Evolutionary conservation across 1,140 invertebrate genomes (phyloP), one percentile per base, ranked within the genome.

Genomic region (Ostrea denselamellosa): DNA sequence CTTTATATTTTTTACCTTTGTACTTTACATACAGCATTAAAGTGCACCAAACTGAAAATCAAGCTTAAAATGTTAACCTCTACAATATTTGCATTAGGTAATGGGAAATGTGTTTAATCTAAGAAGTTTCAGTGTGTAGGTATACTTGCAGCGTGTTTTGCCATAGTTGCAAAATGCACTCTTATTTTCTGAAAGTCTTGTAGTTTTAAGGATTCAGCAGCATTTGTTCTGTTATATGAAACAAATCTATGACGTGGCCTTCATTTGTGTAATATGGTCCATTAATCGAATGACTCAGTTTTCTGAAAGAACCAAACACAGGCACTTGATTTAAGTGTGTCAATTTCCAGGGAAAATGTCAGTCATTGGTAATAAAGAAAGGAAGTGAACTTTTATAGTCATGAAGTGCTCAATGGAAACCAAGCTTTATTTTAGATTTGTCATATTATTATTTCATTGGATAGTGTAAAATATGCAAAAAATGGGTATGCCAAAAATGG

Each of bases 231-330:
- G 56, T 62, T 62, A 62, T 62, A 62, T 62, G 17, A 62, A 62
- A n/a, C 56, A 62, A 62, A 56, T 19, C 17, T 19, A 62, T 62
- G 56, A 25, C 28, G 28, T 14, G 22, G 22, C 68, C 28, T 34
- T 28, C 8, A 34, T 77, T 28, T 77, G 22, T 77, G 68, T 14
- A 77, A 77, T 77, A 34, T 28, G 25, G 28, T 14, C 68, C 28
- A 34, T 77, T 77, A 44, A 77, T 77, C 25, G 28, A 77, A 77
- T 77, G 68, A 77, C 68, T 77, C 68, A 77, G 68, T 77, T 28
- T 34, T 28, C 34, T 28, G 25, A 77, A 77, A 77, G 28, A 77
- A 25, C 68, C 22, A 77, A 77, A 77, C 68, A 77, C 68, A 28
- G 14, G 68, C 68, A 77, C 68, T 77, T 77, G 28, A 77, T 28